Evolutionary conservation across 2,888 invertebrate species (phyloP).

Genomic region (Patella pellucida): DNA sequence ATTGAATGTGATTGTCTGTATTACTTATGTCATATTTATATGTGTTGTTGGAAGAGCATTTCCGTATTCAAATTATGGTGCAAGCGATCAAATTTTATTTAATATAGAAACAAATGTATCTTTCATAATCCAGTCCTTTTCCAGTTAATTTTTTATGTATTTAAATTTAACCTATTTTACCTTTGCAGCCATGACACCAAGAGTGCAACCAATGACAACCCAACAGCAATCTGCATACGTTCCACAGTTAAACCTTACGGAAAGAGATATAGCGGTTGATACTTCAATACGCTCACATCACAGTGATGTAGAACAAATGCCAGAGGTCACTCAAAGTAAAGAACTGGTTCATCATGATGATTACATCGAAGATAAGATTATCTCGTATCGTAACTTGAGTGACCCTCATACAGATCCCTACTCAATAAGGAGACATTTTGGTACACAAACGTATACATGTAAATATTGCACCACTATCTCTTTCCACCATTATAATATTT

Average conservation of each 20-base stretch:
- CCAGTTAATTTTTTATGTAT: too few relatives aligned
- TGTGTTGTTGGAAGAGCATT: too few relatives aligned
- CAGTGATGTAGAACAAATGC: background rate
- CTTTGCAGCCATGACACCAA: conserved; percentile 51
- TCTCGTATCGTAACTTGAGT: conserved; percentile 24
- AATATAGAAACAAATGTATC: too few relatives aligned
- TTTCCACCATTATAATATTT: background rate
- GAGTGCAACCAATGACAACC: conserved; percentile 28
- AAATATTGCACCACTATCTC: conserved; percentile 17
- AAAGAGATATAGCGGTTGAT: background rate
- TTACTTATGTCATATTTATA: too few relatives aligned
- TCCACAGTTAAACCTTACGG: background rate
- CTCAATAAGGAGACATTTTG: conserved; percentile 60
- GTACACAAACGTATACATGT: conserved; percentile 58
- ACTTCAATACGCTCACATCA: background rate
- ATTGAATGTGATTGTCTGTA: too few relatives aligned
- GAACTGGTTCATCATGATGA: conserved; percentile 8
- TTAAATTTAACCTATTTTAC: conserved; percentile 4
- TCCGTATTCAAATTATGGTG: too few relatives aligned
- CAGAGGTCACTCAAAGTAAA: background rate
- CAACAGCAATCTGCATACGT: conserved; percentile 9
- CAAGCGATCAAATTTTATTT: too few relatives aligned
- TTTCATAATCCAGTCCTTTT: too few relatives aligned
- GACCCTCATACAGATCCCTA: conserved; percentile 40
- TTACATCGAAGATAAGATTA: background rate